These are phyloP conservation scores for Ictalurus punctatus DNA, from an alignment of 2,113 vertebrate species.

Conservation along the genomic window DNA sequence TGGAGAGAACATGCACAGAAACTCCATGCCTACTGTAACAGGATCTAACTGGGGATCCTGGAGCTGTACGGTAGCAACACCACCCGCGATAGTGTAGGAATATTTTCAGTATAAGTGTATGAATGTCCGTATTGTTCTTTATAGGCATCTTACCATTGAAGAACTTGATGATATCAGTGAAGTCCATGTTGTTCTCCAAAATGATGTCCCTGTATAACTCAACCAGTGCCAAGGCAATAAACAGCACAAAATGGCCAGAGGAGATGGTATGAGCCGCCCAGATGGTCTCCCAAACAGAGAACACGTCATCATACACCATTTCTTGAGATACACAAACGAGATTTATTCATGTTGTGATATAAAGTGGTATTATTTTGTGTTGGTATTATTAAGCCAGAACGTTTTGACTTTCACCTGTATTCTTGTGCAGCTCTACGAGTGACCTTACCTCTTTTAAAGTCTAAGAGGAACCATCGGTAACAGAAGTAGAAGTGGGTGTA, in stretches of 20 bases:
- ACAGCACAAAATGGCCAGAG: constrained; percentile 93
- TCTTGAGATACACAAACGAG: constrained; percentile 69
- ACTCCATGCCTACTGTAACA: neutral
- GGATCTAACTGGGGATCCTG: neutral
- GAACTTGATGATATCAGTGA: constrained; percentile 99
- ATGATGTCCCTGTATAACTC: constrained; percentile 96
- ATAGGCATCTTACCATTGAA: constrained; percentile 83
- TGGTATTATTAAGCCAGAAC: neutral
- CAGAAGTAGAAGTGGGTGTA: constrained; percentile 99
- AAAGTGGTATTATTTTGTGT: neutral
- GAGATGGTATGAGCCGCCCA: constrained; percentile 90
- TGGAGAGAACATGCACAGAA: neutral
- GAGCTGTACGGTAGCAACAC: neutral
- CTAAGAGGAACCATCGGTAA: constrained; percentile 97
- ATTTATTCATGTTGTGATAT: neutral
- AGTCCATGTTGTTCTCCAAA: constrained; percentile 98
- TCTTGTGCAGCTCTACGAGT: neutral
- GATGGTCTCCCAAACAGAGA: constrained; percentile 95
- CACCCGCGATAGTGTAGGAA: too few species aligned
- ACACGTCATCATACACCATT: constrained; percentile 93
- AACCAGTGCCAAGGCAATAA: constrained; percentile 92
- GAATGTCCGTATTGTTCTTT: neutral
- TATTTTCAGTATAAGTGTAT: neutral
- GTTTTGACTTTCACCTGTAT: neutral
- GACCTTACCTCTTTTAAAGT: constrained; percentile 91